phyloP scores from a whole-genome alignment of 2,797 vertebrate species.

The Hozukius guyotensis region DNA sequence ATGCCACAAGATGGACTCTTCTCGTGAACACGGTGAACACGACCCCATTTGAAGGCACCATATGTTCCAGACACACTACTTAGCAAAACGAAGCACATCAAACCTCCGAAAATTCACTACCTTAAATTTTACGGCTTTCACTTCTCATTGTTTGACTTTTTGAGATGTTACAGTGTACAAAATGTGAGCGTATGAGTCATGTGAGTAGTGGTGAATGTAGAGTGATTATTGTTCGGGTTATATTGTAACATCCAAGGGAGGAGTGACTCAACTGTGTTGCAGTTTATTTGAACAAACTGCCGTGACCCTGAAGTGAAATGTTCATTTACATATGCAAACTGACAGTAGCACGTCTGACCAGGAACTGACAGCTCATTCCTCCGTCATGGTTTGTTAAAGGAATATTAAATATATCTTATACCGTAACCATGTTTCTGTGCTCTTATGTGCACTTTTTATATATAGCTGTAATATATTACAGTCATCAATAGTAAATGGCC shows the following conservation, averaged over 20 bases:
- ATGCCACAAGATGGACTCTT: no score
- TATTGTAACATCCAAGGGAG: background rate
- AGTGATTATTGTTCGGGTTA: background rate
- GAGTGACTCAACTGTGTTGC: background rate
- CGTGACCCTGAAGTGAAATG: background rate
- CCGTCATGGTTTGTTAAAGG: background rate
- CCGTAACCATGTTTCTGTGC: slow-evolving; percentile 23
- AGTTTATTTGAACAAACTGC: background rate
- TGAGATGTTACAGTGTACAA: background rate
- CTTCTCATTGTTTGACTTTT: background rate
- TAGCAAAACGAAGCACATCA: slow-evolving; percentile 6
- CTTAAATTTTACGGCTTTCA: background rate
- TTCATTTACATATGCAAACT: slow-evolving; percentile 49
- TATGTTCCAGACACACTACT: background rate
- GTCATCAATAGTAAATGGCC: slow-evolving; percentile 14
- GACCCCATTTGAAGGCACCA: no score
- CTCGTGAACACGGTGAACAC: no score
- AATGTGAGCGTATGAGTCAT: background rate
- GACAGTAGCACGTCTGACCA: background rate
- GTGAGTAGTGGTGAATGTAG: slow-evolving; percentile 5
- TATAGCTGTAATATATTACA: slow-evolving; percentile 33
- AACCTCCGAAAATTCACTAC: slow-evolving; percentile 3
- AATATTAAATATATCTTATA: slow-evolving; percentile 3
- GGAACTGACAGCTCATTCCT: slow-evolving; percentile 4
- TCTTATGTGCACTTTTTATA: slow-evolving; percentile 52